A percentile compares a stretch with the other conserved stretches of the same genome.
Evolutionary conservation across 2,888 invertebrate genomes (phyloP).

Genomic region (Eilema depressum): DNA sequence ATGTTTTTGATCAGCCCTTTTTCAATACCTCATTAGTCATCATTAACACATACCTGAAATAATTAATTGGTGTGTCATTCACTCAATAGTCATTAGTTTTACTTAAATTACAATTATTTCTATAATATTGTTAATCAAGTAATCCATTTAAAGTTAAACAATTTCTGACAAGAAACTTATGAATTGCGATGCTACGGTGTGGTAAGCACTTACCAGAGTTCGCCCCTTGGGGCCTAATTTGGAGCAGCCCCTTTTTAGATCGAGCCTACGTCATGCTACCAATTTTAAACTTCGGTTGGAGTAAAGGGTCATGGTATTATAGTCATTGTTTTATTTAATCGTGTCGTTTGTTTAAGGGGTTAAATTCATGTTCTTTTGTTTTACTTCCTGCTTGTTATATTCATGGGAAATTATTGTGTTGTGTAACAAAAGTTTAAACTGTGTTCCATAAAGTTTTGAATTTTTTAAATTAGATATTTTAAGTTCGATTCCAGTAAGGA

Average conservation of each 20-base stretch:
- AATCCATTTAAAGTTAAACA: constrained; percentile 12
- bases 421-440: background rate
- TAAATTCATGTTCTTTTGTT: background rate
- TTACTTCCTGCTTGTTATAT: background rate
- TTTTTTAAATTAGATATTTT: no score
- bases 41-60: no score
- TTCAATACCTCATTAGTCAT: no score
- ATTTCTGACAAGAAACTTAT: constrained; percentile 28
- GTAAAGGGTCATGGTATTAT: constrained; percentile 29
- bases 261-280: constrained; percentile 33
- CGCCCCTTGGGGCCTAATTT: constrained; percentile 29
- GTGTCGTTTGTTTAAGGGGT: background rate
- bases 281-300: constrained; percentile 19
- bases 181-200: constrained; percentile 29
- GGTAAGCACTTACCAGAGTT: constrained; percentile 26
- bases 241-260: constrained; percentile 31
- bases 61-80: background rate
- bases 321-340: constrained; percentile 19
- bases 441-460: background rate
- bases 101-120: background rate
- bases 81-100: background rate
- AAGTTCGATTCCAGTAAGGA: no score
- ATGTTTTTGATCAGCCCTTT: no score
- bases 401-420: background rate
- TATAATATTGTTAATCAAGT: constrained; percentile 15